These are phyloP conservation scores for Peromyscus melanophrys DNA, from an alignment of 2,797 vertebrate species.

Conservation along the genomic window DNA sequence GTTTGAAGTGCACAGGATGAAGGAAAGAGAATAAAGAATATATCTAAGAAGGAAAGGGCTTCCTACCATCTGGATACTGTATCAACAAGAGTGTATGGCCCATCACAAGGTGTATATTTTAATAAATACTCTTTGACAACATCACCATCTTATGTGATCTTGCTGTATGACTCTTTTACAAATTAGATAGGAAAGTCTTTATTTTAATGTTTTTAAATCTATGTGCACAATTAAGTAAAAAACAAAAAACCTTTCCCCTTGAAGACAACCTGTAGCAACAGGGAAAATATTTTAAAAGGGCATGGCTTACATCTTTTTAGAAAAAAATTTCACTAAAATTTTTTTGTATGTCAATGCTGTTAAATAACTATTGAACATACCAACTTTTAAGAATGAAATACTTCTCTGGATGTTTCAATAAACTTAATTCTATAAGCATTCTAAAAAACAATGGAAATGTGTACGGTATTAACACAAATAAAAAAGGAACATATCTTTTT, in stretches of 20 bases:
- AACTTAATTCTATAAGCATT: background rate
- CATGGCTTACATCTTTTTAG: background rate
- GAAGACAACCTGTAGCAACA: background rate
- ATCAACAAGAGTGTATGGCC: background rate
- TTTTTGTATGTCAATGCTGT: background rate
- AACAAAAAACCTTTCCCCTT: background rate
- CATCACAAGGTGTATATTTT: background rate
- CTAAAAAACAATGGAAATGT: conserved; percentile 4
- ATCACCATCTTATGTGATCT: background rate
- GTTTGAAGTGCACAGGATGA: background rate
- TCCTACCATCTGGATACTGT: background rate
- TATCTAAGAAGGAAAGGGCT: conserved; percentile 24
- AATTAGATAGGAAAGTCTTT: conserved; percentile 44
- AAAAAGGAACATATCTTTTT: conserved; percentile 48
- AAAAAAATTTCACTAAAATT: background rate
- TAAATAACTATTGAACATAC: conserved; percentile 7
- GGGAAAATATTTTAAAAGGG: conserved; percentile 40
- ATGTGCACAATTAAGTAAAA: background rate
- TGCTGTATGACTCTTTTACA: background rate
- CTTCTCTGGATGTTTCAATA: background rate
- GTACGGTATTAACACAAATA: background rate
- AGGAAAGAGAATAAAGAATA: background rate
- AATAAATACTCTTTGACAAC: conserved; percentile 15
- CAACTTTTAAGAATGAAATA: conserved; percentile 19
- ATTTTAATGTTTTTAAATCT: background rate